phyloP scores from a whole-genome alignment of 2,888 invertebrate genomes.

The Xanthia togata region DNA sequence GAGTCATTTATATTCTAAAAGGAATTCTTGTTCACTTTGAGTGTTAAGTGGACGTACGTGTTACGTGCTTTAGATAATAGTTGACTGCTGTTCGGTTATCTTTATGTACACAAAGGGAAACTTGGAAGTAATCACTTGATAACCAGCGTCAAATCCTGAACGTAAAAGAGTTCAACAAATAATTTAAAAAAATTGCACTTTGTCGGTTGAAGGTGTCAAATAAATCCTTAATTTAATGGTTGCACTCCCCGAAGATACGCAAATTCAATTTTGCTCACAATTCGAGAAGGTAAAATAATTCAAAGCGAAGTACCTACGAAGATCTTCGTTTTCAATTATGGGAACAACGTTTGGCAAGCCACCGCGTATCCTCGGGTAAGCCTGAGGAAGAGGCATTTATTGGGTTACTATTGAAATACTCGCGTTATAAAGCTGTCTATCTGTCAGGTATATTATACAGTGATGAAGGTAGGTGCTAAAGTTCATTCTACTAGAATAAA shows the following conservation, averaged over 20 bases:
- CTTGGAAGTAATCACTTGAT: neutral
- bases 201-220: neutral
- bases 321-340: neutral
- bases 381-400: neutral
- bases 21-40: conserved; percentile 16
- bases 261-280: neutral
- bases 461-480: too few relatives aligned
- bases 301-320: neutral
- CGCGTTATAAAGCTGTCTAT: too few relatives aligned
- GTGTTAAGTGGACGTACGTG: conserved; percentile 20
- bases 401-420: neutral
- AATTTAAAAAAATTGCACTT: too few relatives aligned
- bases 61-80: conserved; percentile 6
- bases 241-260: neutral
- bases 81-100: conserved; percentile 3
- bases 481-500: neutral
- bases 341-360: neutral
- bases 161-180: too few relatives aligned
- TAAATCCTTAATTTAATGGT: neutral
- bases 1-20: conserved; percentile 10
- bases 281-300: neutral
- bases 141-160: neutral
- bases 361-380: neutral
- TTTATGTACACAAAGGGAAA: neutral
- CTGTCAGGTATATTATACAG: neutral